Evolutionary conservation across 2,888 invertebrate genomes (phyloP).

Genomic region (Himalopsyche japonica): DNA sequence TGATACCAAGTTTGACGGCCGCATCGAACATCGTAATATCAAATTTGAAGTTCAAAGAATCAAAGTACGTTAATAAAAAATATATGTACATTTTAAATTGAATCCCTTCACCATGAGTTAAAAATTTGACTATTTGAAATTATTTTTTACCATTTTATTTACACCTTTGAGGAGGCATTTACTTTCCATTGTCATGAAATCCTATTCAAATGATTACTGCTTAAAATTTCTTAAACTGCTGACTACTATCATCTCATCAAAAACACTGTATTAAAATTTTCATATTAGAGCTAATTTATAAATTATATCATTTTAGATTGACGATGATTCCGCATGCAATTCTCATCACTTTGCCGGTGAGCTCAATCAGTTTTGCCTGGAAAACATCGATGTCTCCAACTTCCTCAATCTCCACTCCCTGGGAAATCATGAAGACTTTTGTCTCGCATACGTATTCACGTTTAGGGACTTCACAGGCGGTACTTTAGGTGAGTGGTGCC

Average conservation of each 20-base stretch:
- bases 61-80: constrained; percentile 48
- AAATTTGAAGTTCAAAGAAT: constrained; percentile 91
- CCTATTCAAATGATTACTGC: no score
- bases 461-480: constrained; percentile 98
- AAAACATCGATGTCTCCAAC: constrained; percentile 98
- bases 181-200: no score
- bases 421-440: constrained; percentile 97
- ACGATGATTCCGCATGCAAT: constrained; percentile 83
- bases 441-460: constrained; percentile 99
- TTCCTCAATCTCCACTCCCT: constrained; percentile 97
- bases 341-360: constrained; percentile 59
- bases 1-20: constrained; percentile 92
- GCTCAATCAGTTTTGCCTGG: constrained; percentile 88
- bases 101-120: no score
- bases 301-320: constrained; percentile 68
- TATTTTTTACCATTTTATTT: no score
- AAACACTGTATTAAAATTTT: no score
- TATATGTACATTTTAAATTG: no score
- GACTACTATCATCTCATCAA: no score
- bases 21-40: constrained; percentile 86
- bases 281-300: no score
- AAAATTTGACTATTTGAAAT: no score
- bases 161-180: no score
- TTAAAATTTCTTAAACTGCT: no score
- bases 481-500: constrained; percentile 65